phyloP scores from a whole-genome alignment of 2,888 invertebrate genomes.

The Cartodere bifasciata region DNA sequence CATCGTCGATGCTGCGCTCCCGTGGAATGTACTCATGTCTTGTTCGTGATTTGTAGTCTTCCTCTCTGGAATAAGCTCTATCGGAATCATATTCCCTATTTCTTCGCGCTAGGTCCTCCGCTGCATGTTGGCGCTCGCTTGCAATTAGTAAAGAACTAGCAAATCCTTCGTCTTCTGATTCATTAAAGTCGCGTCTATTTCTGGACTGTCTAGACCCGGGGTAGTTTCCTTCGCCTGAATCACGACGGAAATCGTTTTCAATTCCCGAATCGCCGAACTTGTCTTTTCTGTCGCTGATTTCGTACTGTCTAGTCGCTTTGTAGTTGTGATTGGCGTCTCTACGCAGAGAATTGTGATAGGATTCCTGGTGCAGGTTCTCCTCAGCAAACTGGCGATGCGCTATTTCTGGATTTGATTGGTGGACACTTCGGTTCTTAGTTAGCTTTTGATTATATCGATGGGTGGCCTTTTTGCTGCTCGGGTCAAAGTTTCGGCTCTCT shows the following conservation, averaged over 20 bases:
- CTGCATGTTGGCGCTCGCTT: slow-evolving; percentile 62
- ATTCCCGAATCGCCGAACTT: slow-evolving; percentile 66
- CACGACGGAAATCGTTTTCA: slow-evolving; percentile 66
- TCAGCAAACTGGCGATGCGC: slow-evolving; percentile 39
- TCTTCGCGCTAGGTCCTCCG: slow-evolving; percentile 39
- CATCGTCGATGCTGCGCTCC: slow-evolving; percentile 51
- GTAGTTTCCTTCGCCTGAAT: slow-evolving; percentile 44
- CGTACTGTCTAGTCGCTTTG: slow-evolving; percentile 34
- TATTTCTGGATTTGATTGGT: slow-evolving; percentile 50
- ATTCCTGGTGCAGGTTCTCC: slow-evolving; percentile 21
- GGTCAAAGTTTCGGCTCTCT: slow-evolving; percentile 35
- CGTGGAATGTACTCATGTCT: slow-evolving; percentile 42
- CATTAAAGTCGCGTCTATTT: slow-evolving; percentile 30
- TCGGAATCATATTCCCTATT: slow-evolving; percentile 25
- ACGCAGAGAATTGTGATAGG: slow-evolving; percentile 48
- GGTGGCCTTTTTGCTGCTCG: slow-evolving; percentile 25
- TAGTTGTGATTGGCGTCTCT: slow-evolving; percentile 38
- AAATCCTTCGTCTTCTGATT: slow-evolving; percentile 59
- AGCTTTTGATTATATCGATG: slow-evolving; percentile 22
- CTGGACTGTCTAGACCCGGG: slow-evolving; percentile 19
- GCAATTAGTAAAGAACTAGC: slow-evolving; percentile 56
- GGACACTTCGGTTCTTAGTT: slow-evolving; percentile 37
- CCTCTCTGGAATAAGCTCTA: slow-evolving; percentile 19
- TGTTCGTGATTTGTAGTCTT: slow-evolving; percentile 36
- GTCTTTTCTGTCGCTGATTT: slow-evolving; percentile 42